phyloP scores from a whole-genome alignment of 2,113 vertebrate genomes.

The Hippocampus mohnikei region DNA sequence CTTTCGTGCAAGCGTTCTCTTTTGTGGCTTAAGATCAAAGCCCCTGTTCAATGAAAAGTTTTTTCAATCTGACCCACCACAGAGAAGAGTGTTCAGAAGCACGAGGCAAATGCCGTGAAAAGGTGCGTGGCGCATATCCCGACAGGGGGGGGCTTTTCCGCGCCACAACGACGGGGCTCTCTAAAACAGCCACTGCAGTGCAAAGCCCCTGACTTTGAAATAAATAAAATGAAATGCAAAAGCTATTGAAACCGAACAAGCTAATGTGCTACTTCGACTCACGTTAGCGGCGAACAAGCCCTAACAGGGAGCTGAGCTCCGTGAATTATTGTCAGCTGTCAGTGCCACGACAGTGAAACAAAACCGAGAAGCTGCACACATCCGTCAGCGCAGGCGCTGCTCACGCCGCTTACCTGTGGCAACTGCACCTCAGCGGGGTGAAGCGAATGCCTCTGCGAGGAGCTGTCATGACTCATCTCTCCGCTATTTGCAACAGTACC shows the following conservation, averaged over 20 bases:
- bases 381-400: conserved; percentile 24
- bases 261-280: background rate
- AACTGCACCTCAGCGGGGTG: conserved; percentile 35
- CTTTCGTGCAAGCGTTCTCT: no score
- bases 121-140: no score
- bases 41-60: no score
- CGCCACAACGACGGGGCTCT: no score
- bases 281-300: conserved; percentile 33
- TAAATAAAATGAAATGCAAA: no score
- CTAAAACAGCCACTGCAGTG: no score
- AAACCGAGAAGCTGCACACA: conserved; percentile 18
- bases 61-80: no score
- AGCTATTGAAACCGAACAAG: background rate
- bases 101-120: no score
- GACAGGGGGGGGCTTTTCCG: no score
- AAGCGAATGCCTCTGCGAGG: conserved; percentile 54
- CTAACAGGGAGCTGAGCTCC: conserved; percentile 27
- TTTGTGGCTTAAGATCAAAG: no score
- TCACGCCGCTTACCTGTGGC: conserved; percentile 39
- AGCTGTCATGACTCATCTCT: conserved; percentile 70
- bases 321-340: conserved; percentile 35
- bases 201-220: no score
- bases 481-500: conserved; percentile 59
- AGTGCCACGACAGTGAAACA: conserved; percentile 3
- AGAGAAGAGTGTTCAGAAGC: no score